Conservation (phyloP, 2,797 vertebrate genomes). For the Cottoperca gobio region DNA sequence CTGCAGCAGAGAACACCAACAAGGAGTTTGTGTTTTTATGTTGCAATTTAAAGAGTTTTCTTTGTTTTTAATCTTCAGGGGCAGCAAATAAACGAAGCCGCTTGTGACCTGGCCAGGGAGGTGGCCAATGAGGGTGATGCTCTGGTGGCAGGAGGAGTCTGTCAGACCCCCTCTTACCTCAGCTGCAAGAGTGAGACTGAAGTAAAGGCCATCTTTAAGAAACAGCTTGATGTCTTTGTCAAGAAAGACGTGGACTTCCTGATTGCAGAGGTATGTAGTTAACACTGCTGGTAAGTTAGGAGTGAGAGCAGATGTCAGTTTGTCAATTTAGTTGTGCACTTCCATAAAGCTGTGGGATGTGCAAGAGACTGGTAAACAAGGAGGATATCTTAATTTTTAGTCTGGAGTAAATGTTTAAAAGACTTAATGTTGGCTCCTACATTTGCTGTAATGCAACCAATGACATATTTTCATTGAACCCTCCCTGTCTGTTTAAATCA, state of each 20-base stretch:
- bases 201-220: constrained; percentile 91
- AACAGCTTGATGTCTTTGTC: constrained; percentile 92
- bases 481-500: neutral
- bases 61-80: constrained; percentile 76
- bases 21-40: neutral
- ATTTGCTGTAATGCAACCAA: neutral
- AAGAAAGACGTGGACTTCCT: constrained; percentile 95
- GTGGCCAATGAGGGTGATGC: constrained; percentile 93
- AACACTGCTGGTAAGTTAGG: neutral
- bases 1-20: neutral
- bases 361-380: neutral
- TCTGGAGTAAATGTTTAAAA: neutral
- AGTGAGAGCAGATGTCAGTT: neutral
- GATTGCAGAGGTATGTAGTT: constrained; percentile 91
- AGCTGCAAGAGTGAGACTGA: constrained; percentile 93
- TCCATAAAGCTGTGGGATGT: neutral
- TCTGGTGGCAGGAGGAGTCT: constrained; percentile 95
- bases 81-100: constrained; percentile 93
- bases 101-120: constrained; percentile 94
- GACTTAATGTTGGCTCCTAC: no score
- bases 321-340: neutral
- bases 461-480: neutral
- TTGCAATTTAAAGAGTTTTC: neutral
- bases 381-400: neutral
- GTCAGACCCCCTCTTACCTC: constrained; percentile 95